Base-by-base conservation (phyloP, 1,140 invertebrate genomes). In the Sycophaga agraensis region DNA sequence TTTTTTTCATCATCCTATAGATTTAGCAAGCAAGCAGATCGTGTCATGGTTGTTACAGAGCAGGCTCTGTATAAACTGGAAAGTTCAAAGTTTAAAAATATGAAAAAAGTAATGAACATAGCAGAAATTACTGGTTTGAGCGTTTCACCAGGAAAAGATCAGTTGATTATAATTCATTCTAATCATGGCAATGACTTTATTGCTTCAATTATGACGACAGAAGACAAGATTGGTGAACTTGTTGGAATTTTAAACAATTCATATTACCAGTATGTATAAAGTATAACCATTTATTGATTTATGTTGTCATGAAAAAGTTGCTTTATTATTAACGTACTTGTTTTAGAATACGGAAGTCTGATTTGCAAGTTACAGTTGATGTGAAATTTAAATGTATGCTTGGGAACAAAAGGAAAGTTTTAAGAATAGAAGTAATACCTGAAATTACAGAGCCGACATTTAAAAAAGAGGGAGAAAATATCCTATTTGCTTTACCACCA, bases 141-240 rank as follows among this genome's bases (percentile, higher is more conserved):
- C 70, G 83, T 95, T 1, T 90, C 86, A n/a, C 86, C 91, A 12
- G 91, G 89, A 2, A 86, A 84, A 63, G 96, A 97, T 76, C 95
- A 97, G 73, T 83, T 98, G 50, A 86, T 96, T 56, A 89, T 94
- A 9, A 86, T 98, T 66, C 95, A 97, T 75, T 88, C 95, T 4
- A 88, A 88, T 63, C 87, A 87, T 22, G 91, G 91, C 17, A 96
- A 97, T 77, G 96, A 98, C 79, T 88, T 98, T 70, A 88, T 98
- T 31, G 84, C 97, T 64, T 84, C 83, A 5, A 77, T 79, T 19
- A 73, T 73, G 4, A 70, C 79, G n/a, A 84, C 83, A 53, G 86
- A 89, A 54, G 91, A 92, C 69, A 82, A 88, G 53, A 83, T 93
- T 28, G 96, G 96, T 1, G 97, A 98, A 82, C 81, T 97, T 14